Evolutionary conservation across 2,797 vertebrate genomes (phyloP), one percentile per base, ranked within the genome.

Genomic region (Gymnocypris eckloni): DNA sequence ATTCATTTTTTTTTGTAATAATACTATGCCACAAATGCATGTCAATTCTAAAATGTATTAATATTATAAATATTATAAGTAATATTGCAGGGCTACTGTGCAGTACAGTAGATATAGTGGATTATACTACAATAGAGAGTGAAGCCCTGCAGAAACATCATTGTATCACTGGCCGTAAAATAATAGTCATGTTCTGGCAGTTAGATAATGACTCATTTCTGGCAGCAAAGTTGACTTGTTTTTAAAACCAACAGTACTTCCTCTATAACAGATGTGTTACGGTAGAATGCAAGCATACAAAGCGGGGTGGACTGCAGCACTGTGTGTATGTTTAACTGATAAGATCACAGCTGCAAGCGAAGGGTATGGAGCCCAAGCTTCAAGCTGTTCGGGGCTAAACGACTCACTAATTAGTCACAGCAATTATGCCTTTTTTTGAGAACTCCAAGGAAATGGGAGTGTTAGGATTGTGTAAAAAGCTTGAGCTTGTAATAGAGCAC

Each of bases 381-480:
- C 64, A 83, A 79, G 89, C 56, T 89, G 85, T 88, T 79, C 33
- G 3, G 28, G 41, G 52, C 72, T 83, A 84, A 86, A 87, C 25
- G 77, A 54, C 61, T 84, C 25, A 86, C 76, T 87, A 78, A 83
- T 89, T 87, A 88, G 48, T n/a, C 41, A 45, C 79, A 64, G 77
- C 56, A 86, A 90, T 87, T 83, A 90, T n/a, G 54, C 18, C 87
- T 88, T 89, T 76, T 76, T 69, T 73, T 79, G 54, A 79, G 67
- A 86, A 84, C 73, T 81, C 16, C 3, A 54, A 86, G 67, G 66
- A 88, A 90, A 88, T 50, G n/a, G 43, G 52, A 61, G 61, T 61
- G 15, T 73, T 50, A 39, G 50, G 48, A 67, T 39, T 28, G 37
- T 76, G 84, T n/a, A 70, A 77, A 37, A 80, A 75, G 64, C 43